A percentile compares a stretch with the other conserved stretches of the same genome.
phyloP scores from a whole-genome alignment of 1,140 invertebrate genomes.

The Drosophila erecta region DNA sequence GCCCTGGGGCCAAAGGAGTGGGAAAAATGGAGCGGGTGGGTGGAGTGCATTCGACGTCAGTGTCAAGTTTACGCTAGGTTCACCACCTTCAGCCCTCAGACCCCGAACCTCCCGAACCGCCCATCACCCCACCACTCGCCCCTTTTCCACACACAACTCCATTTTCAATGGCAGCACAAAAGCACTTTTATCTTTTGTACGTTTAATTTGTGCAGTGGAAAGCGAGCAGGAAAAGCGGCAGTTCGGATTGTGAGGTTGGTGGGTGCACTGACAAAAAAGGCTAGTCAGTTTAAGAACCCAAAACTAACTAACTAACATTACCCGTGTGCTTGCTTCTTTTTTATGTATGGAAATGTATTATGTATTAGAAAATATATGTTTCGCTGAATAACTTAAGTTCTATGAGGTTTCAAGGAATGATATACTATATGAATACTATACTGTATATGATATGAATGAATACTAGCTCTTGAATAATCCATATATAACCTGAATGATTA shows the following conservation, averaged over 20 bases:
- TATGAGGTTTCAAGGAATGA: too few relatives aligned
- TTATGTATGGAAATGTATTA: too few relatives aligned
- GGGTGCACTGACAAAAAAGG: neutral
- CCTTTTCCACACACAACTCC: constrained; percentile 57
- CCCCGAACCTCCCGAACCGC: neutral
- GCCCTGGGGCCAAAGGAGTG: constrained; percentile 32
- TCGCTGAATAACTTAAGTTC: too few relatives aligned
- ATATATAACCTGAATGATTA: too few relatives aligned
- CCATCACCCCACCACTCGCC: neutral
- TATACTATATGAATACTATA: too few relatives aligned
- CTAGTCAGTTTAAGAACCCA: neutral
- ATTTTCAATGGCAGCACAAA: constrained; percentile 83
- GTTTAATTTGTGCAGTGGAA: constrained; percentile 68
- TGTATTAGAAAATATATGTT: too few relatives aligned
- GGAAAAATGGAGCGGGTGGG: neutral
- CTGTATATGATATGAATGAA: too few relatives aligned
- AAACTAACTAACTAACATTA: too few relatives aligned
- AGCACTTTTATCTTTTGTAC: constrained; percentile 77
- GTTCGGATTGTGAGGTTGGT: neutral
- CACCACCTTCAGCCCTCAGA: constrained; percentile 3
- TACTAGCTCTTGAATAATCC: too few relatives aligned
- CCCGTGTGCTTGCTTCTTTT: too few relatives aligned
- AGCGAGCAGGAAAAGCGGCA: constrained; percentile 26
- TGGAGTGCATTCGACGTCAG: constrained; percentile 55
- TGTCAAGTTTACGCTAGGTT: constrained; percentile 79